Base-by-base conservation (phyloP, 2,888 invertebrate genomes). In the Loripinus fragilis region DNA sequence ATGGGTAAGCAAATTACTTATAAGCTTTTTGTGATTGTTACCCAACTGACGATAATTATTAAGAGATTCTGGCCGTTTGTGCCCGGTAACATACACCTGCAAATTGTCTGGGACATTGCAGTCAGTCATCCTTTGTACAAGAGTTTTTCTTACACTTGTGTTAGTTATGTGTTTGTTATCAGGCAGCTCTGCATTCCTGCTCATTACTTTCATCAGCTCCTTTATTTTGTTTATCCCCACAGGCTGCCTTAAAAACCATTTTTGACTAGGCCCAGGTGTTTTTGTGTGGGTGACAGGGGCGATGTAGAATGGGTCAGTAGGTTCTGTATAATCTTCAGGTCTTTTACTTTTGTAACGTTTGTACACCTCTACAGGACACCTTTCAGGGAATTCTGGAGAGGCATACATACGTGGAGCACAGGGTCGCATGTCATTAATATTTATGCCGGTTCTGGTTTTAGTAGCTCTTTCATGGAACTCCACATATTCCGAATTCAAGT, bases 21-120 rank as follows among this genome's bases (percentile, higher is more conserved):
- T 41, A 10, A 10, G 8, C 41, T 41, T 41, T 7, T 41, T 7
- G 8, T 41, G 41, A 41, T 10, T 41, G 7, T 41, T 41, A 41
- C 15, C 15, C 15, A 41, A 10, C 8, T 41, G 41, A 41, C 41
- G 7, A 15, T 41, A 41, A 41, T 41, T 41, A 15, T 41, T 41
- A 10, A 41, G 7, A 10, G 41, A 41, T 10, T 7, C 41, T 25
- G 76, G 23, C 45, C 69, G 75, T 68, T 69, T 72, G 38, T 79
- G 79, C 0, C 79, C 75, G 25, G 71, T 69, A 17, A 71, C 71
- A 25, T 79, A 75, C 75, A 72, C 72, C 7, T 76, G 71, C 17
- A 72, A 72, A 33, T 66, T 65, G 2, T 55, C 41, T 12, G 75
- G 72, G 17, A 79, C 69, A 41, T 75, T 71, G 25, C 42, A 50